Evolutionary conservation across 2,888 invertebrate genomes (phyloP), one percentile per base, ranked within the genome.

Genomic region (Amaurobius ferox): DNA sequence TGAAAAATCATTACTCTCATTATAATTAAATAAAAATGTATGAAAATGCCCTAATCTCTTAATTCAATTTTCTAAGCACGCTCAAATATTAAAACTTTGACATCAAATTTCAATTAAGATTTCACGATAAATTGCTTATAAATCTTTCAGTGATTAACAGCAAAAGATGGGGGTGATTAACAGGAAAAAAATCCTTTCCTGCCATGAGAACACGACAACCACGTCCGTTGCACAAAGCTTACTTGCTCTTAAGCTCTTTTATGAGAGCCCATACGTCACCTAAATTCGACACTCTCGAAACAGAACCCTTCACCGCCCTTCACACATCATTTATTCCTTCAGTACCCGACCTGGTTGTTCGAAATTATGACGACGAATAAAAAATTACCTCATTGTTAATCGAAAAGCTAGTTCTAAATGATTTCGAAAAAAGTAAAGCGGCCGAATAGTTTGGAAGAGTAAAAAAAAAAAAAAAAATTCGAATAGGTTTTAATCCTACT

Each of bases 261-360:
- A 44, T 44, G 44, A 44, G 44, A 13, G n/a, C 6, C 9, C 44
- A 44, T 13, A 44, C 44, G 44, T 44, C 44, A 44, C 44, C 6
- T 44, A 44, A 44, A 44, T 44, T n/a, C 44, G 44, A 44, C 44
- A 5, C 44, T 44, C 16, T 16, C 6, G 44, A 44, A 44, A 44
- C 44, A 44, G 16, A 44, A 13, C 16, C 16, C 44, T 44, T 11
- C 44, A 16, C 2, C 16, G 44, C 44, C 44, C 44, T 44, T 44
- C 44, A 44, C 44, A 44, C 44, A 44, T n/a, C 44, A 44, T 44
- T 44, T 44, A 44, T 44, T 13, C 44, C 16, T 44, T 44, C n/a
- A 11, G 9, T 2, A 2, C 44, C 44, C 2, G 7, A 13, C n/a
- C 9, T 44, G 44, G n/a, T 11, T 44, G n/a, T 16, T 44, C 44